Evolutionary conservation across 2,113 vertebrate genomes (phyloP).

Genomic region (Sisor rabdophorus): DNA sequence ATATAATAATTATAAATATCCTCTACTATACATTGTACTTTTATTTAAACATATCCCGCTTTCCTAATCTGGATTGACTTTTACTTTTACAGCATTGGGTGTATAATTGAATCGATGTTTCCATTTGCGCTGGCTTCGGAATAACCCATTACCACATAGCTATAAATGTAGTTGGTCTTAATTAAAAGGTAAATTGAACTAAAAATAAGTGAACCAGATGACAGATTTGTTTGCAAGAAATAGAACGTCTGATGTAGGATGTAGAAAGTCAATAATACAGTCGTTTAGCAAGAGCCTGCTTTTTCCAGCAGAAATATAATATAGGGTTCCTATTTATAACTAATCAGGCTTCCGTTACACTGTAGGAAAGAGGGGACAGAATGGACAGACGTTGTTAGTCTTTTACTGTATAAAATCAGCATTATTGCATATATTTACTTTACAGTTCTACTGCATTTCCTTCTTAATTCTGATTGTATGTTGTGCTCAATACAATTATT

Average conservation of each 20-base stretch:
- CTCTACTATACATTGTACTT: neutral
- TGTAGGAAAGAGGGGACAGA: neutral
- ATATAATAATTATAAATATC: too few species aligned
- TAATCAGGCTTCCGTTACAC: neutral
- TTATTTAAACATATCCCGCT: neutral
- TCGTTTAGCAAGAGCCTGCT: neutral
- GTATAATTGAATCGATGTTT: constrained; percentile 11
- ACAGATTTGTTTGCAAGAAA: neutral
- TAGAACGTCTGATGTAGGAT: neutral
- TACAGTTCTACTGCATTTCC: neutral
- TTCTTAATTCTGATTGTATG: neutral
- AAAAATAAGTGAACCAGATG: neutral
- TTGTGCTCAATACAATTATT: neutral
- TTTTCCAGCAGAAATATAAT: neutral
- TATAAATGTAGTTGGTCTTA: constrained; percentile 3
- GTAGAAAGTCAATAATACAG: neutral
- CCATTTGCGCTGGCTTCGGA: neutral
- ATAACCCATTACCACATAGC: neutral
- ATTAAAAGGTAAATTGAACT: neutral
- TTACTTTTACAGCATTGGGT: neutral
- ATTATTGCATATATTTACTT: neutral
- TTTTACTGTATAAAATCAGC: neutral
- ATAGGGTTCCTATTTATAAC: neutral
- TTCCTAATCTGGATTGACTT: neutral
- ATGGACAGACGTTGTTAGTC: neutral